Conservation (phyloP, 2,797 vertebrate genomes). For the Halcyon badia region DNA sequence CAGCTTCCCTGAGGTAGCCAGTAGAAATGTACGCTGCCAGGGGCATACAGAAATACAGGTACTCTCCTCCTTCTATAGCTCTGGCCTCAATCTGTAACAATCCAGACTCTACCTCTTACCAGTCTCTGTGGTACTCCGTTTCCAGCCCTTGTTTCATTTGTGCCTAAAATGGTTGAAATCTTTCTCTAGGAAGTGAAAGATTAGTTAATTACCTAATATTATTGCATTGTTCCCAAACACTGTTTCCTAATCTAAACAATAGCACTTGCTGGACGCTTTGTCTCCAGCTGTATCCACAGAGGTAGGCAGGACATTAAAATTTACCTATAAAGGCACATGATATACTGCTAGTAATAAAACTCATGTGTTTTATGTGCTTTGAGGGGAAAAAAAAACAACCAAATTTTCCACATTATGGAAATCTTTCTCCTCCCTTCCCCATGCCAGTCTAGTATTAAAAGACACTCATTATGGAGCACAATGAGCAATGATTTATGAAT, state of each 20-base stretch:
- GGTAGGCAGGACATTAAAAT: background rate
- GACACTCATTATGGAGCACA: accelerated
- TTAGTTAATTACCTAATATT: background rate
- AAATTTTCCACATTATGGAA: background rate
- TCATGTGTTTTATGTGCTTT: background rate
- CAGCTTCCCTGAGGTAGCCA: background rate
- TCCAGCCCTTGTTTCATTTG: background rate
- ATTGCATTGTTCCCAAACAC: background rate
- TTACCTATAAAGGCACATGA: background rate
- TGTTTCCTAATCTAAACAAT: background rate
- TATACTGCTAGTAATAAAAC: background rate
- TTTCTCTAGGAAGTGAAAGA: background rate
- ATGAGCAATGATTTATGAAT: background rate
- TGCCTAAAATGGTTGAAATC: background rate
- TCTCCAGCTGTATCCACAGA: background rate
- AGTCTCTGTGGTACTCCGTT: background rate
- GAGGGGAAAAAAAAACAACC: background rate
- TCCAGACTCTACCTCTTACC: background rate
- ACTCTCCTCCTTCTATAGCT: background rate
- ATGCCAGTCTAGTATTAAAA: background rate
- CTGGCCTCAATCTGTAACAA: background rate
- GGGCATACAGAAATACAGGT: background rate
- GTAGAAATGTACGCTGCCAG: background rate
- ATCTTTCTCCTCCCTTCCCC: background rate
- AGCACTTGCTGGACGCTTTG: background rate